Evolutionary conservation across 2,888 invertebrate species (phyloP), one percentile per base, ranked within the genome.

Genomic region (Pterostichus madidus): DNA sequence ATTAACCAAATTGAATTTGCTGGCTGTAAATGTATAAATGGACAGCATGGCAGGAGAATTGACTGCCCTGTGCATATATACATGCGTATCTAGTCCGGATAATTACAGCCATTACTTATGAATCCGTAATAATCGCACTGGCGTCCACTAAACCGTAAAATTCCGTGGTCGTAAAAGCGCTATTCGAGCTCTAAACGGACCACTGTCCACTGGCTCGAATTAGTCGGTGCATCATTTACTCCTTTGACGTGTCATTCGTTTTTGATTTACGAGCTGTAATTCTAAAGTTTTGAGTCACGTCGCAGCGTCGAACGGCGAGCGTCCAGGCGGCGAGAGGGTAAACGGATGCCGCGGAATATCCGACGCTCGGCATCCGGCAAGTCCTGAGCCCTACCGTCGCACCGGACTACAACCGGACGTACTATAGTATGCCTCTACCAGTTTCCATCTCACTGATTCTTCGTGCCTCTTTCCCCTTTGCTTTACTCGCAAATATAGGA

Each of bases 141-240:
- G 85, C 84, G 85, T 83, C 84, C 85, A 83, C 83, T 84, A 85
- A 84, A 85, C 85, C 86, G 84, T 85, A 84, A 85, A 86, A 86
- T 85, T 76, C 76, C 76, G 80, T 76, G 80, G 83, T 83, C 64
- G 53, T 76, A 49, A 80, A 76, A 75, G 80, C 56, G 61, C 64
- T 61, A 24, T 76, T 75, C 59, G 73, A 35, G 79, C 75, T 84
- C 83, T 83, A 84, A 84, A 84, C 82, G 84, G 84, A 78, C 85
- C 85, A 84, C 84, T 87, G 87, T 87, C 87, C 87, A 86, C 86
- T 85, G 86, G 85, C 86, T 44, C 86, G 86, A 86, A 88, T 88
- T 88, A 78, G 88, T 88, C 88, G 87, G 88, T 87, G 89, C 87
- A 87, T 88, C 88, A 89, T 89, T 89, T 89, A 88, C 85, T 87